Base-by-base conservation (phyloP, 2,888 invertebrate genomes). In the Troilus luridus region DNA sequence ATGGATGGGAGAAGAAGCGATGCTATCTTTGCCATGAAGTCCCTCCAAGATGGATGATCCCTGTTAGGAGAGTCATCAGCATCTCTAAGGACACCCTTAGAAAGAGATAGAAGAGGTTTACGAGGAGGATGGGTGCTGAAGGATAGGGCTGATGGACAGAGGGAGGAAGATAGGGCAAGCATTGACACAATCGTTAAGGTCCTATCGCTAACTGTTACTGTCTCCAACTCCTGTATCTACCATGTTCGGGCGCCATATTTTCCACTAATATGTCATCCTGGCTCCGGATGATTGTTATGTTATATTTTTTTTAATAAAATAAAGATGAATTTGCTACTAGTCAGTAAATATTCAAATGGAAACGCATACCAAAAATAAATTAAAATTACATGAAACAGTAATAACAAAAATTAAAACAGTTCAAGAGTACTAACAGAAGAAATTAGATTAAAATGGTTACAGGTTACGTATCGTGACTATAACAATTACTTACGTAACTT, bases 61-160 rank as follows among this genome's bases (percentile, higher is more conserved):
- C 72, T 77, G 41, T 77, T 77, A 41, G 72, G 27, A 10, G 27
- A 77, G 72, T 41, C 72, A 77, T 77, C 72, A 77, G 41, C 8
- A 27, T 77, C 72, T 17, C 8, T 77, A 41, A 27, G 72, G 41
- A 14, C 12, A 41, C 19, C 17, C 24, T 77, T 41, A 41, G 41
- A 77, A 72, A 27, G 72, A 77, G 27, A 77, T 41, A 77, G 41
- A 77, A 77, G 72, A 41, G 72, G 72, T 77, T 77, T 77, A 77
- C 72, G 72, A 77, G 27, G 72, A 77, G 6, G 72, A 19, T 41
- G 17, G 64, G 24, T n/a, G 9, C 0, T 11, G 72, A 27, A 27
- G 72, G 27, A 27, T 0, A 14, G 24, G 7, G 41, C 27, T 77
- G 72, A 77, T 77, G 72, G 72, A 77, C 72, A 77, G 72, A 19